These are phyloP conservation scores for Opisthocomus hoazin DNA, from an alignment of 2,113 vertebrate genomes.

Conservation along the genomic window DNA sequence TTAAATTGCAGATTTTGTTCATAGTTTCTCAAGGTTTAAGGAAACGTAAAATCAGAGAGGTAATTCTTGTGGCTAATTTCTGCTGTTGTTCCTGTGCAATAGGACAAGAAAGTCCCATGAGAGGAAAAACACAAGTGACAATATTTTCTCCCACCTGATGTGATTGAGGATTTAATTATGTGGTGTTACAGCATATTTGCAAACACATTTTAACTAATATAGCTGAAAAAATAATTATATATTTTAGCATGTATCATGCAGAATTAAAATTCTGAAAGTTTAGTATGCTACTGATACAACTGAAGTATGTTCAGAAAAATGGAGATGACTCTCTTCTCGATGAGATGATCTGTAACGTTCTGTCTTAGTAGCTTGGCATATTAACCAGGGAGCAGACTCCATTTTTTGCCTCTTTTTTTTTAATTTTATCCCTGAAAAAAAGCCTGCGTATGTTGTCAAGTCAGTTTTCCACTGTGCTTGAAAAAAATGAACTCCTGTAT, in stretches of 20 bases:
- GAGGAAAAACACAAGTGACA: neutral
- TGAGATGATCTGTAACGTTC: neutral
- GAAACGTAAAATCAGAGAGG: neutral
- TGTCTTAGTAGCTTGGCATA: neutral
- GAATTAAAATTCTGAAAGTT: neutral
- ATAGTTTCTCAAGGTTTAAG: neutral
- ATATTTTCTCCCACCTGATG: neutral
- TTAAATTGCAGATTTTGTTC: neutral
- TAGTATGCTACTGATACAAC: neutral
- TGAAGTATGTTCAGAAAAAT: neutral
- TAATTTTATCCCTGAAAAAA: neutral
- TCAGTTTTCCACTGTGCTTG: neutral
- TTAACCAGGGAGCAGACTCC: neutral
- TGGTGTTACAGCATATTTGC: neutral
- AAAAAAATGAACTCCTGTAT: neutral
- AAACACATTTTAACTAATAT: neutral
- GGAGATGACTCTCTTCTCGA: neutral
- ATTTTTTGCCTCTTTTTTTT: neutral
- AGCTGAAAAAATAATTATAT: neutral
- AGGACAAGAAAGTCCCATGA: neutral
- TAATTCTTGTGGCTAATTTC: neutral
- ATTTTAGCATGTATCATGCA: neutral
- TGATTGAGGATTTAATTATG: neutral
- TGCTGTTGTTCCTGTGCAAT: neutral
- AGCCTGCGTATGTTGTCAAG: fast-evolving